phyloP scores from a whole-genome alignment of 2,797 vertebrate species.

The Oceanodroma leucorhoa region DNA sequence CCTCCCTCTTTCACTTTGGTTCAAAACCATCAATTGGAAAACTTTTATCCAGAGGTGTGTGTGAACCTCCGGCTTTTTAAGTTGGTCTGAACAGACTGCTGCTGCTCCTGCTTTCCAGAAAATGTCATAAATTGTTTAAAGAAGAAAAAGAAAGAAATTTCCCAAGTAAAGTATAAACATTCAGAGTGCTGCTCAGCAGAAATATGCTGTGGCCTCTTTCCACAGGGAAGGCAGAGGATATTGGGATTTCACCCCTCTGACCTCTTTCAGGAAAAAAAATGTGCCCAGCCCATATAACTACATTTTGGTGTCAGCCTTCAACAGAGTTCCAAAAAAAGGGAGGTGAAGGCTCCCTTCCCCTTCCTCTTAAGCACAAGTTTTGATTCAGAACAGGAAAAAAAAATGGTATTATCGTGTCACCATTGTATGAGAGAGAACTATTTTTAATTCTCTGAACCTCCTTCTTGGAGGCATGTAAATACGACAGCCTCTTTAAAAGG shows the following conservation, averaged over 20 bases:
- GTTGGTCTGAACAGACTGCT: neutral
- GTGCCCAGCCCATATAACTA: neutral
- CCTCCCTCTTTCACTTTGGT: neutral
- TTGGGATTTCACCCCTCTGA: constrained; percentile 23
- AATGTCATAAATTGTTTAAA: neutral
- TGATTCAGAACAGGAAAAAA: neutral
- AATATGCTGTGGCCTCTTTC: constrained; percentile 29
- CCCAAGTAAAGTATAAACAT: constrained; percentile 34
- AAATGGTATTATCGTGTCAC: neutral
- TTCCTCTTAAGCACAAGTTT: neutral
- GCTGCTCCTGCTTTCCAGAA: neutral
- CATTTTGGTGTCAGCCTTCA: neutral
- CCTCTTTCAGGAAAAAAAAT: constrained; percentile 47
- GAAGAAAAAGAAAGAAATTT: constrained; percentile 28
- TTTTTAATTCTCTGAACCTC: constrained; percentile 15
- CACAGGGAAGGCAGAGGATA: constrained; percentile 9
- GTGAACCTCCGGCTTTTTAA: neutral
- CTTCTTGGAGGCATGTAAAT: neutral
- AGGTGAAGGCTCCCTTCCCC: neutral
- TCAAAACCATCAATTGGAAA: neutral
- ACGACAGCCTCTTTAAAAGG: neutral
- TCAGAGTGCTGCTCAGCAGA: neutral
- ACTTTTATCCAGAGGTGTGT: neutral
- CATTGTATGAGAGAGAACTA: neutral
- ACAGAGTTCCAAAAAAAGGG: neutral